Conservation (phyloP, 2,888 invertebrate species). For the Phorcus lineatus region DNA sequence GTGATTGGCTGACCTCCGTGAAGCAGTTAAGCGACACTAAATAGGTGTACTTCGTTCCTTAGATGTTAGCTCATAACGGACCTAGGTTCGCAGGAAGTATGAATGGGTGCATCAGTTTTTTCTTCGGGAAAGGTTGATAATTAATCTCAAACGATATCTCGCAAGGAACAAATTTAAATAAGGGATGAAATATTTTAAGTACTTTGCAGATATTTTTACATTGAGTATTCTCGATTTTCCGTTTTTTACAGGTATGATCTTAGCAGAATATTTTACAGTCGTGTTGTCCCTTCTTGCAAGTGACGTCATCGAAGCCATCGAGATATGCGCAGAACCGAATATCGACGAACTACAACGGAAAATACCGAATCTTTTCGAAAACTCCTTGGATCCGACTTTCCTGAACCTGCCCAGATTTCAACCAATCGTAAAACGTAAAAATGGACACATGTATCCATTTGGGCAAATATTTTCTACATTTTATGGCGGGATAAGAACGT, state of each 20-base stretch:
- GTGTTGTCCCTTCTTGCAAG: neutral
- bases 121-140: too few relatives aligned
- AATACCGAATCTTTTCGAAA: neutral
- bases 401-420: neutral
- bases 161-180: too few relatives aligned
- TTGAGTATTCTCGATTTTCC: too few relatives aligned
- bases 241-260: neutral
- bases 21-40: too few relatives aligned
- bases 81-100: too few relatives aligned
- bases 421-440: neutral
- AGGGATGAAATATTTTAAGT: too few relatives aligned
- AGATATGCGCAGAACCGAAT: neutral
- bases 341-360: neutral
- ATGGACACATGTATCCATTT: neutral
- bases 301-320: neutral
- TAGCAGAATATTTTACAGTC: neutral
- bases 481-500: neutral
- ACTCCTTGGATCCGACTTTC: neutral
- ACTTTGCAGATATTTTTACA: too few relatives aligned
- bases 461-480: neutral
- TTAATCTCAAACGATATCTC: too few relatives aligned
- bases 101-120: too few relatives aligned
- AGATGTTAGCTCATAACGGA: too few relatives aligned
- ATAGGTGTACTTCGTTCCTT: too few relatives aligned
- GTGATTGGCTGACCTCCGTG: too few relatives aligned